phyloP scores from a whole-genome alignment of 2,888 invertebrate genomes.

The Andrena bucephala region DNA sequence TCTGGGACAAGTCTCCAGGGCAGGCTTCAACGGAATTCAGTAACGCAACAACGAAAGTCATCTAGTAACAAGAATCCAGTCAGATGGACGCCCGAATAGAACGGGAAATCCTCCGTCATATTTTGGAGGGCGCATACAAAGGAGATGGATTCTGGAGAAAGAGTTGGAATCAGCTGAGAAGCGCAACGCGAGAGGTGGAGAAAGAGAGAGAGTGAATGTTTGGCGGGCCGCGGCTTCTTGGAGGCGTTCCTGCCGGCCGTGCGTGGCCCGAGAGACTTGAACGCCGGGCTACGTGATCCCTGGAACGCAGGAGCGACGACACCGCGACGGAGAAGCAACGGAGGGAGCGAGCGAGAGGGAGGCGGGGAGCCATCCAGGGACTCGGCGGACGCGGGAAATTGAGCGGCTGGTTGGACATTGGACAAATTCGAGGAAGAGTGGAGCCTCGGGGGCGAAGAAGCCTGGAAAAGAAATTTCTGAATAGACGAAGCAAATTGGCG shows the following conservation, averaged over 20 bases:
- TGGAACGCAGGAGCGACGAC: slow-evolving; percentile 53
- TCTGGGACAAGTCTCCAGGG: too few relatives aligned
- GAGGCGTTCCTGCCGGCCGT: slow-evolving; percentile 4
- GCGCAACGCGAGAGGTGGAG: background rate
- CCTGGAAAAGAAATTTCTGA: background rate
- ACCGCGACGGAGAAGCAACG: slow-evolving; percentile 15
- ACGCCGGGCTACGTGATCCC: slow-evolving; percentile 71
- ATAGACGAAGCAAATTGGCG: background rate
- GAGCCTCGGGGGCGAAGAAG: background rate
- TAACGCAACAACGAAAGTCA: too few relatives aligned
- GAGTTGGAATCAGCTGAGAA: too few relatives aligned
- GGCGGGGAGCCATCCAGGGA: background rate
- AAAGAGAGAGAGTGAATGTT: slow-evolving; percentile 2
- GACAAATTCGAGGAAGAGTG: background rate
- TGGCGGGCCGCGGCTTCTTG: background rate
- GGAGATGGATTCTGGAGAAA: too few relatives aligned
- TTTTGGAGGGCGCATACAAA: too few relatives aligned
- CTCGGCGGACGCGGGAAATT: background rate
- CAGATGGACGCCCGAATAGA: too few relatives aligned
- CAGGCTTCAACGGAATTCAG: too few relatives aligned
- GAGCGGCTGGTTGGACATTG: background rate
- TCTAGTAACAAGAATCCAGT: too few relatives aligned
- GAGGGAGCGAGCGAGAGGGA: slow-evolving; percentile 23
- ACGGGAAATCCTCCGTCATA: too few relatives aligned
- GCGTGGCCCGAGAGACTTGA: slow-evolving; percentile 70